phyloP scores from a whole-genome alignment of 2,888 invertebrate genomes.

The Choreutis nemorana region DNA sequence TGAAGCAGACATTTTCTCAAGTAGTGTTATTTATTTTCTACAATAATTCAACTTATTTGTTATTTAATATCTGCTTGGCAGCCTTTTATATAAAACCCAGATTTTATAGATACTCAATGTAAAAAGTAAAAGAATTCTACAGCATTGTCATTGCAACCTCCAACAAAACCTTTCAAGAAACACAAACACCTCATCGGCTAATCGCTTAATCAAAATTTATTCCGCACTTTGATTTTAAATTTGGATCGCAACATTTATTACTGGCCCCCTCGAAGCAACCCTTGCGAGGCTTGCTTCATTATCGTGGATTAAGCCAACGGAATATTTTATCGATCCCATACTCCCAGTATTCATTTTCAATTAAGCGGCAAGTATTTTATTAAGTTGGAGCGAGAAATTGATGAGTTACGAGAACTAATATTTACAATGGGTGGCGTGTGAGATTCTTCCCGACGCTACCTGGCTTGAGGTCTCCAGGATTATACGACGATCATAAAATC shows the following conservation, averaged over 20 bases:
- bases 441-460: conserved; percentile 23
- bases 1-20: too few relatives aligned
- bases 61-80: too few relatives aligned
- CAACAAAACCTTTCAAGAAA: too few relatives aligned
- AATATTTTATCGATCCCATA: conserved; percentile 63
- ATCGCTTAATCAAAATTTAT: conserved; percentile 68
- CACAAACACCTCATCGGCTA: conserved; percentile 56
- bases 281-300: conserved; percentile 58
- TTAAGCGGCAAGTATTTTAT: conserved; percentile 67
- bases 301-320: conserved; percentile 65
- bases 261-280: conserved; percentile 55
- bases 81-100: too few relatives aligned
- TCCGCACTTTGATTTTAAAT: conserved; percentile 67
- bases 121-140: too few relatives aligned
- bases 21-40: too few relatives aligned
- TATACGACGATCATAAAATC: conserved; percentile 3
- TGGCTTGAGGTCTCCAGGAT: conserved; percentile 18
- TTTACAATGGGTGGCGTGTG: conserved; percentile 57
- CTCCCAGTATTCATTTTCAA: conserved; percentile 64
- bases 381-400: conserved; percentile 63
- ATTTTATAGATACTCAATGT: too few relatives aligned
- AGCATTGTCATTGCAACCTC: too few relatives aligned
- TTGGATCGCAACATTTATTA: conserved; percentile 66
- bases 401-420: conserved; percentile 66
- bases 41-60: too few relatives aligned